Evolutionary conservation across 1,140 invertebrate genomes (phyloP).

Genomic region (Caerostris darwini): DNA sequence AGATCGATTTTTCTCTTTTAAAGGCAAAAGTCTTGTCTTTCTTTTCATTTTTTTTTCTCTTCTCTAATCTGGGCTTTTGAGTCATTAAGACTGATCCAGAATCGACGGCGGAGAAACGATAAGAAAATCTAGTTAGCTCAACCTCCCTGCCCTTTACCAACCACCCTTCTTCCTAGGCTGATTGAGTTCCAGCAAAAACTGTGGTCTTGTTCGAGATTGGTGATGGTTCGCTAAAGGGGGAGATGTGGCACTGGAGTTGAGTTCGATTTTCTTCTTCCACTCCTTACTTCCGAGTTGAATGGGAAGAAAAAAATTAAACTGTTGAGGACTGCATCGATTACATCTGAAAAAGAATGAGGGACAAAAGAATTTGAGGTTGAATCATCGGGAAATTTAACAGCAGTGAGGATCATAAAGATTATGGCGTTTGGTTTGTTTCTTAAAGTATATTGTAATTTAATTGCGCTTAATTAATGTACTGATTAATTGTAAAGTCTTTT

Average conservation of each 20-base stretch:
- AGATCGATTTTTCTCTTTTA: slow-evolving; percentile 45
- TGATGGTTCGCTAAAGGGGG: background rate
- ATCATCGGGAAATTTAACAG: background rate
- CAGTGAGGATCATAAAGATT: too few relatives aligned
- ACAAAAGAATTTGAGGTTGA: background rate
- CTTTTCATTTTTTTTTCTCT: too few relatives aligned
- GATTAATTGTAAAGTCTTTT: too few relatives aligned
- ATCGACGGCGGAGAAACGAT: slow-evolving; percentile 63
- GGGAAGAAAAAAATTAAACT: background rate
- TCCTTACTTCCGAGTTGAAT: background rate
- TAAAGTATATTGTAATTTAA: too few relatives aligned
- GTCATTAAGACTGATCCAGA: slow-evolving; percentile 63
- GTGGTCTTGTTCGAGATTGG: background rate
- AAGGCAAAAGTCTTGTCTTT: background rate
- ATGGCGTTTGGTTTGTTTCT: too few relatives aligned
- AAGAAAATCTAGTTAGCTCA: slow-evolving; percentile 61
- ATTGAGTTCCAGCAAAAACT: slow-evolving; percentile 53
- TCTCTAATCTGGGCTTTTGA: slow-evolving; percentile 63
- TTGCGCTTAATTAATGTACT: too few relatives aligned
- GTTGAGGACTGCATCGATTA: slow-evolving; percentile 8
- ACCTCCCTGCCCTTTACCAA: background rate
- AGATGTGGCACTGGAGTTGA: slow-evolving; percentile 10
- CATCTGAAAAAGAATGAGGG: background rate
- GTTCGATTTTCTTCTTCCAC: slow-evolving; percentile 24
- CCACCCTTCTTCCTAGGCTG: background rate